Conservation (phyloP, 1,140 invertebrate genomes). For the Centruroides vittatus region DNA sequence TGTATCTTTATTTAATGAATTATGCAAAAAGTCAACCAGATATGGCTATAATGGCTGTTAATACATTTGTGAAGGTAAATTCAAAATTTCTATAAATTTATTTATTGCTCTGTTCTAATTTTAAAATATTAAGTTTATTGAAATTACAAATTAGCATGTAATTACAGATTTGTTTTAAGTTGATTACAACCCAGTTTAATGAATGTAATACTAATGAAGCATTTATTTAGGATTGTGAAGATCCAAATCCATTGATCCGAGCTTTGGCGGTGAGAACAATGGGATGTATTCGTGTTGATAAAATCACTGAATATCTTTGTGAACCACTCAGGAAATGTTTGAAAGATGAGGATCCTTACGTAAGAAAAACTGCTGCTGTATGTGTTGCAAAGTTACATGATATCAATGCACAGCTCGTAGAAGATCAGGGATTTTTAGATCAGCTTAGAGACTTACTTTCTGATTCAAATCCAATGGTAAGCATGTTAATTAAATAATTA, state of each 20-base stretch:
- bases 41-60: slow-evolving; percentile 99
- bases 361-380: slow-evolving; percentile 96
- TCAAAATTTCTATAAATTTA: not conserved
- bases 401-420: slow-evolving; percentile 93
- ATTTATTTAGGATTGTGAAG: slow-evolving; percentile 82
- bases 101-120: no score
- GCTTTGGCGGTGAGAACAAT: slow-evolving; percentile 97
- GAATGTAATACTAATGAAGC: no score
- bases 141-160: no score
- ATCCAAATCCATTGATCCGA: slow-evolving; percentile 96
- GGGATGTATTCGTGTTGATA: slow-evolving; percentile 99
- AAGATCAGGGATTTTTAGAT: slow-evolving; percentile 97
- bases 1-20: slow-evolving; percentile 99
- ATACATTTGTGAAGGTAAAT: slow-evolving; percentile 97
- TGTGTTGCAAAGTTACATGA: slow-evolving; percentile 99
- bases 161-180: no score
- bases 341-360: slow-evolving; percentile 99
- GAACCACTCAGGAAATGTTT: slow-evolving; percentile 96
- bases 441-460: slow-evolving; percentile 91
- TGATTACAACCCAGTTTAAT: no score
- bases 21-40: slow-evolving; percentile 99
- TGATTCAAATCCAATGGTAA: slow-evolving; percentile 99
- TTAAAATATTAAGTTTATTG: no score
- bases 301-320: slow-evolving; percentile 99
- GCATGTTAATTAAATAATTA: not conserved